Evolutionary conservation across 2,113 vertebrate genomes (phyloP), one percentile per base, ranked within the genome.

Genomic region (Amblyopsis rosae): DNA sequence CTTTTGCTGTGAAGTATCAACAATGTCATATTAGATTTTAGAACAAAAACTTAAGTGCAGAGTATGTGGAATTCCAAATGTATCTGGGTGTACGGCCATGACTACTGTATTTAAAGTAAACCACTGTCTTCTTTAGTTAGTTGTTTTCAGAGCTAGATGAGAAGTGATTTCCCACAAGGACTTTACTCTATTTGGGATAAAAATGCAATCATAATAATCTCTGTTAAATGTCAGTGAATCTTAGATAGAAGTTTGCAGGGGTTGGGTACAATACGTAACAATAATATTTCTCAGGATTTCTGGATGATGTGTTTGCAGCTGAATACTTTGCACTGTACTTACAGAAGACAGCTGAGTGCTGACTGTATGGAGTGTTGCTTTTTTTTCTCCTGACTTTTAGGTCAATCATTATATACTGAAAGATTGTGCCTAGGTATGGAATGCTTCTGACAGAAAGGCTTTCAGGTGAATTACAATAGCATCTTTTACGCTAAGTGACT

Each of bases 181-280:
- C 26, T 26, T 26, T 49, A 64, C 69, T 53, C 67, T 54, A 33
- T 72, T 51, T 67, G 70, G 61, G 84, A 86, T 89, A 89, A 75
- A 85, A 82, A 82, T 62, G 47, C 70, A 82, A 69, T 83, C 79
- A 62, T 82, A 62, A 49, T 82, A 85, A 89, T 86, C 83, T 73
- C 53, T 67, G 59, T 70, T 71, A 32, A 16, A 56, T 59, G 59
- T 53, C 46, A 41, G 59, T 45, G 53, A 50, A 60, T 56, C 57
- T 33, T 50, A 51, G 64, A 48, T 53, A 51, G 59, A 62, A 49
- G 46, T 3, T 26, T 35, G 12, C 12, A 33, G 35, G 11, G 1
- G 49, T 51, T 47, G 17, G 57, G 33, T 56, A n/a, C 47, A 54
- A 6, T 13, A 15, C 12, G 35, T 3, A 60, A 3, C 16, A 49